Conservation (phyloP, 2,113 vertebrate genomes). For the Telmatochromis sp. region DNA sequence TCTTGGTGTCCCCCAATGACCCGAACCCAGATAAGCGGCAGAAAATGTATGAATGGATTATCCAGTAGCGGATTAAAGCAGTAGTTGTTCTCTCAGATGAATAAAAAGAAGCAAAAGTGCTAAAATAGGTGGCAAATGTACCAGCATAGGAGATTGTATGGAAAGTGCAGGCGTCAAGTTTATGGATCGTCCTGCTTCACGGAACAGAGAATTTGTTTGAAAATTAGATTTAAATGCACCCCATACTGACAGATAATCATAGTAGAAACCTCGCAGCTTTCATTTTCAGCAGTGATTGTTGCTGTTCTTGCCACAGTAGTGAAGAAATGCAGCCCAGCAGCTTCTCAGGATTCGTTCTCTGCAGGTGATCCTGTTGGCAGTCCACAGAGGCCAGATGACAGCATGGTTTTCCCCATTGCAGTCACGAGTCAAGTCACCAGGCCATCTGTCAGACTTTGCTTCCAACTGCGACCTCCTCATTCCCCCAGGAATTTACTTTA, state of each 20-base stretch:
- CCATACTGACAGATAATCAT: not conserved
- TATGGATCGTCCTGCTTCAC: not conserved
- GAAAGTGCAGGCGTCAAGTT: not conserved
- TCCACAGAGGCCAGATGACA: slow-evolving; percentile 29
- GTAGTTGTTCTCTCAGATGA: not conserved
- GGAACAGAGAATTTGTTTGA: not conserved
- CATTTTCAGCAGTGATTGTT: not conserved
- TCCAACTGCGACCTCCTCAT: slow-evolving; percentile 42
- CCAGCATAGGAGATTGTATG: not conserved
- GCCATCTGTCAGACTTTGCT: slow-evolving; percentile 65
- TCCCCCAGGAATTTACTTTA: slow-evolving; percentile 31
- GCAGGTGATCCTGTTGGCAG: slow-evolving; percentile 44
- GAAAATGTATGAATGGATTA: not conserved
- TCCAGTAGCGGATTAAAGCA: not conserved
- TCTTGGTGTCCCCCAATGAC: not conserved
- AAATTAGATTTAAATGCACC: not conserved
- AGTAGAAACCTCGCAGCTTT: not conserved
- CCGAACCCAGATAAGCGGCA: not conserved
- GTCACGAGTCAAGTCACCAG: slow-evolving; percentile 53
- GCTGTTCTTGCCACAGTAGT: not conserved
- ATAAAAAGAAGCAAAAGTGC: not conserved
- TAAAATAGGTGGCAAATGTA: not conserved
- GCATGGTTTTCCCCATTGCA: slow-evolving; percentile 46
- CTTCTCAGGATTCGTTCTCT: slow-evolving; percentile 4
- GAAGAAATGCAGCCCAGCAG: not conserved